Conservation (phyloP, 2,888 invertebrate species). For the Tubulanus polymorphus region DNA sequence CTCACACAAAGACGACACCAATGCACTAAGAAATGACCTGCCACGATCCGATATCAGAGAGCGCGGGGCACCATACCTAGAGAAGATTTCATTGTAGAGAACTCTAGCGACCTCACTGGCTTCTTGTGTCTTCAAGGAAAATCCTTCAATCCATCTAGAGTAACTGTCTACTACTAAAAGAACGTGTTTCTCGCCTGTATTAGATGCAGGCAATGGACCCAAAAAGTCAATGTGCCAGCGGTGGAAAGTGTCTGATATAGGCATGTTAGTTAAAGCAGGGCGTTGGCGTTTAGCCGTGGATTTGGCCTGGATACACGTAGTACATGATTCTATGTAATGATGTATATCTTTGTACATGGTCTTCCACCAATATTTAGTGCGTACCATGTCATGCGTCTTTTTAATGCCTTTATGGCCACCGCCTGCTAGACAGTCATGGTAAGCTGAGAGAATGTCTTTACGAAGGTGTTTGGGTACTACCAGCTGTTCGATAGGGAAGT, state of each 20-base stretch:
- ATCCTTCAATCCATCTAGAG: constrained; percentile 6
- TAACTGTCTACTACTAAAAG: not conserved
- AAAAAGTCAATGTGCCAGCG: not conserved
- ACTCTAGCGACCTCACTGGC: constrained; percentile 19
- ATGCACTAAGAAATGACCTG: constrained; percentile 18
- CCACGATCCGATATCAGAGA: constrained; percentile 22
- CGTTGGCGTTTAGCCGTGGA: not conserved
- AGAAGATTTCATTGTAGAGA: constrained; percentile 21
- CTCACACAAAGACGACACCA: constrained; percentile 21
- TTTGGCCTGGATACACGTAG: not conserved
- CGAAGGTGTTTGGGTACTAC: constrained; percentile 12
- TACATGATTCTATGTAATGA: not conserved
- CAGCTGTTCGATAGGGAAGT: constrained; percentile 4
- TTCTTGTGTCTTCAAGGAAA: constrained; percentile 16
- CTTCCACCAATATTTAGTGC: not conserved
- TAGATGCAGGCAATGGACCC: not conserved
- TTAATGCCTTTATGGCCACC: constrained; percentile 1
- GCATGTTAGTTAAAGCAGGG: not conserved
- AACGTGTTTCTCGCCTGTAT: not conserved
- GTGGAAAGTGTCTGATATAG: not conserved
- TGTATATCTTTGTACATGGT: not conserved
- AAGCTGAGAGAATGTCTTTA: constrained; percentile 10
- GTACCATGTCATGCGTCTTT: not conserved
- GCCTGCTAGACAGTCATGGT: constrained; percentile 14
- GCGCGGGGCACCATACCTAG: constrained; percentile 22